A percentile compares a stretch with the other conserved stretches of the same genome.
Conservation (phyloP, 2,113 vertebrate genomes). For the Platysternon megacephalum region DNA sequence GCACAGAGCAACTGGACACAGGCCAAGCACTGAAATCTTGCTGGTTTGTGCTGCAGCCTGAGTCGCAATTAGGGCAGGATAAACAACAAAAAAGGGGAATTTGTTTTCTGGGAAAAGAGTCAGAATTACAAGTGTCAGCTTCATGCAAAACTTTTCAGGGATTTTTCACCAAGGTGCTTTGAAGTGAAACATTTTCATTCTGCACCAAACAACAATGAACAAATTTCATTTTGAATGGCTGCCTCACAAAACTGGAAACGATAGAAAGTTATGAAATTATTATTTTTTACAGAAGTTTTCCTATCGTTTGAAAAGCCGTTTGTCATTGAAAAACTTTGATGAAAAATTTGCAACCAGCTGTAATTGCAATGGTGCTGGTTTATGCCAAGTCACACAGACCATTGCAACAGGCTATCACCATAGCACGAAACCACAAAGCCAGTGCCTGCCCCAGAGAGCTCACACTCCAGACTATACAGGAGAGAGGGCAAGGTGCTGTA, state of each 20-base stretch:
- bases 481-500: not conserved
- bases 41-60: rapidly evolving
- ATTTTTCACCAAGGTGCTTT: not conserved
- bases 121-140: not conserved
- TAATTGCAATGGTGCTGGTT: not conserved
- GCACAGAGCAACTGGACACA: rapidly evolving
- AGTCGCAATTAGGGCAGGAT: not conserved
- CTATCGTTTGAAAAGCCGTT: not conserved
- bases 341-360: not conserved
- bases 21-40: not conserved
- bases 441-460: not conserved
- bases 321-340: not conserved
- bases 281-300: not conserved
- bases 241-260: not conserved
- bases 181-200: not conserved
- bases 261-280: too few species aligned
- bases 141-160: not conserved
- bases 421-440: not conserved
- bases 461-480: rapidly evolving
- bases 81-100: too few species aligned
- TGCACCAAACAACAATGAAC: not conserved
- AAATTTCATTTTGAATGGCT: not conserved
- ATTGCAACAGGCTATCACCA: not conserved
- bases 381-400: not conserved
- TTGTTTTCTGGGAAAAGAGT: not conserved